A percentile compares a stretch with the other conserved stretches of the same genome.
phyloP scores from a whole-genome alignment of 2,797 vertebrate species.

The Pseudochirops corinnae region DNA sequence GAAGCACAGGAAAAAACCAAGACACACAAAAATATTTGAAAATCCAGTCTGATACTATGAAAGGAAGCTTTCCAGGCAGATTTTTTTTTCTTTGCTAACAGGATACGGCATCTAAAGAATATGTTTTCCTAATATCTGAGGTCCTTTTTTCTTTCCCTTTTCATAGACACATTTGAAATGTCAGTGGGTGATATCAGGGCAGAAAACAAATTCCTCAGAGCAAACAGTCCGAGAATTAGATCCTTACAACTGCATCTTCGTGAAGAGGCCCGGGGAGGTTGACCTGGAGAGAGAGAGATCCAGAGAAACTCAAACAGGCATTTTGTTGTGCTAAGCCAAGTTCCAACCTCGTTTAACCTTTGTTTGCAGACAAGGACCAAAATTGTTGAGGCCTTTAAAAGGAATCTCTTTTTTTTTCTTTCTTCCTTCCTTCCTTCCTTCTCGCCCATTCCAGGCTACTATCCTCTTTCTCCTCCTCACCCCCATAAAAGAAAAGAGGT shows the following conservation, averaged over 20 bases:
- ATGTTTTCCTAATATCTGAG: conserved; percentile 51
- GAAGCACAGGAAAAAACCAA: conserved; percentile 85
- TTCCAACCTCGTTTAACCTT: conserved; percentile 63
- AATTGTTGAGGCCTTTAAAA: conserved; percentile 38
- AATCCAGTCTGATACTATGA: conserved; percentile 59
- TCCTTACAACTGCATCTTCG: conserved; percentile 48
- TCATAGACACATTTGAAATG: conserved; percentile 71
- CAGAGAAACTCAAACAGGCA: conserved; percentile 34
- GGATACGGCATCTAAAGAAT: conserved; percentile 75
- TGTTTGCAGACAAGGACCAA: conserved; percentile 60
- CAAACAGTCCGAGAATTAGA: conserved; percentile 53
- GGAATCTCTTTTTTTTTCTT: not conserved
- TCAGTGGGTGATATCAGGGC: conserved; percentile 64
- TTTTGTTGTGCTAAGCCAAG: conserved; percentile 25
- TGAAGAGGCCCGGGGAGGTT: not conserved
- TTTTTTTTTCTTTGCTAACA: conserved; percentile 80
- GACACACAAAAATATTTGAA: conserved; percentile 67
- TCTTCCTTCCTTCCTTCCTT: not conserved
- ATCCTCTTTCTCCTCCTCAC: not conserved
- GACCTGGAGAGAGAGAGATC: not conserved
- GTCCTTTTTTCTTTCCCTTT: conserved; percentile 64
- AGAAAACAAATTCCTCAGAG: conserved; percentile 62
- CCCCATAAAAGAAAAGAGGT: conserved; percentile 25
- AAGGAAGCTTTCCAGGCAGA: conserved; percentile 59
- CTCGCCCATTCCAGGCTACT: not conserved